Base-by-base conservation (phyloP, 2,797 vertebrate species). In the Aphelocoma californica region DNA sequence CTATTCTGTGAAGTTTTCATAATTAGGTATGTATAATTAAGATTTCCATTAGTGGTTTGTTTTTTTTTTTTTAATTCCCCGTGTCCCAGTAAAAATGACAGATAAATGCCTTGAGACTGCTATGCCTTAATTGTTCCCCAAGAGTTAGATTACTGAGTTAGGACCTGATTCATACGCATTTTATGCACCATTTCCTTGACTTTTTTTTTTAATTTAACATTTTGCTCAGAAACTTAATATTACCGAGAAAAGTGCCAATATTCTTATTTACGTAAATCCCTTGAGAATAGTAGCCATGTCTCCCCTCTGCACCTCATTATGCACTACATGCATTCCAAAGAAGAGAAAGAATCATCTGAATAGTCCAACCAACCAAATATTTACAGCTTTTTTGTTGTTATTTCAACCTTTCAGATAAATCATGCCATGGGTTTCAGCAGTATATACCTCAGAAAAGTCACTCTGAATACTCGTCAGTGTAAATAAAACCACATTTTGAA, bases 11-110 rank as follows among this genome's bases (percentile, higher is more conserved):
- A 72, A 95, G 88, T 94, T 81, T 93, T 96, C 53, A 75, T 95
- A 97, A 97, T 96, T 97, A 93, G 60, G 61, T 96, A 73, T 78
- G 34, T 95, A 61, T 97, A 97, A 98, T 96, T 97, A 96, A 97
- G 69, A 89, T 91, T 96, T 96, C 92, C 77, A 93, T 97, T 97
- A 97, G 20, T n/a, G 17, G 1, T 16, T 21, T 10, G 5, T 12
- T 34, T 15, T 47, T 45, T 38, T 56, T 65, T 75, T 86, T 72
- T 95, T 18, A 90, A 97, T 94, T 97, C 65, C 42, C 77, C 31
- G 38, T 96, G 57, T 92, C 57, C 71, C 70, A 91, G 83, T 97
- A 97, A 96, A 97, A 97, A 80, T 97, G 94, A 96, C 83, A 97
- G 94, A 95, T 69, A 96, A 86, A 93, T 90, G 92, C 51, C 73